Evolutionary conservation across 2,888 invertebrate species (phyloP), one percentile per base, ranked within the genome.

Genomic region (Caenorhabditis uteleia): DNA sequence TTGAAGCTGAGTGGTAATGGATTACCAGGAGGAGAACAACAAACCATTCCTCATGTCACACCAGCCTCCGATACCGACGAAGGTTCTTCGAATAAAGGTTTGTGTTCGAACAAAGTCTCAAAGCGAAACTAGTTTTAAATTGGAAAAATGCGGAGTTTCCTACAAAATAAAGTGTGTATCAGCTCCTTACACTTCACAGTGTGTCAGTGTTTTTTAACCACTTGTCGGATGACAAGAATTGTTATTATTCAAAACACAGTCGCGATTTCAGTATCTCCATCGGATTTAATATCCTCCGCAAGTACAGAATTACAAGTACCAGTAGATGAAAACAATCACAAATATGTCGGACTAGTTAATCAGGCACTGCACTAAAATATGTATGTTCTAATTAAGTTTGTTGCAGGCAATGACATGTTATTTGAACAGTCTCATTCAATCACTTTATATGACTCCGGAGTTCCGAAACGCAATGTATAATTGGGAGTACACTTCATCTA

Each of bases 401-500:
- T 47, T 68, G 47, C 53, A 92, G 84, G 92, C 92, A 1, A 93
- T 92, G 92, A 93, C 92, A 0, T 93, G 93, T 83, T 93, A 93
- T 83, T 86, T 93, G 57, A 93, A 93, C 85, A 91, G 91, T 84
- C 86, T 93, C 42, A 86, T 93, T 23, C 93, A 93, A 85, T 90
- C 92, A 0, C 86, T 93, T 5, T 93, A 88, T 82, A 93, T 93
- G 91, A 93, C 92, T 1, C 93, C 93, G 1, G 92, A 93, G 85
- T 93, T 93, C 83, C 87, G 92, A 34, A 93, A 93, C 85, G 91
- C 91, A 3, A 85, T 93, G 31, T 92, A 92, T 84, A 84, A 84
- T 18, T 77, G 77, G 77, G 71, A 75, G 40, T 75, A 71, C 38
- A 34, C 48, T 18, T n/a, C 53, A 51, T 18, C 53, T 43, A 6